Evolutionary conservation across 2,113 vertebrate genomes (phyloP).

Genomic region (Hypanus sabinus): DNA sequence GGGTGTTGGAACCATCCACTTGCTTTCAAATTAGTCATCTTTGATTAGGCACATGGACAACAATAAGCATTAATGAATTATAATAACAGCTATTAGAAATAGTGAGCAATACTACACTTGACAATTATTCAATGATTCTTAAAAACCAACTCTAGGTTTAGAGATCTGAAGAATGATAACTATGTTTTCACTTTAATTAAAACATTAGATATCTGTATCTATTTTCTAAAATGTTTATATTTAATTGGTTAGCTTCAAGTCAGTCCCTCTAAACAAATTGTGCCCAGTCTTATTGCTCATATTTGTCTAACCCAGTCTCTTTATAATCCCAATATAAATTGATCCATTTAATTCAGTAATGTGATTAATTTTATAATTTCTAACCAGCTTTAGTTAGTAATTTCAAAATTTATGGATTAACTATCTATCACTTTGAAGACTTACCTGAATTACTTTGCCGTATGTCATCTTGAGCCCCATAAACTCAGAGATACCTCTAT

Average conservation of each 20-base stretch:
- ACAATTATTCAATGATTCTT: constrained; percentile 39
- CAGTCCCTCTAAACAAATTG: neutral
- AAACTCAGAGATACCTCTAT: too few species aligned
- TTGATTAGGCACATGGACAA: constrained; percentile 39
- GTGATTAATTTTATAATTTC: neutral
- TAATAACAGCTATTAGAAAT: constrained; percentile 29
- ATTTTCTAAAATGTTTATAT: neutral
- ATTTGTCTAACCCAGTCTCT: neutral
- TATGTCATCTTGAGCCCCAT: too few species aligned
- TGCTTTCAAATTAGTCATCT: neutral
- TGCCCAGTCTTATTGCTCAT: neutral
- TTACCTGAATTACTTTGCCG: too few species aligned
- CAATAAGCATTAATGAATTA: constrained; percentile 41
- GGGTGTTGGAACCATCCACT: too few species aligned
- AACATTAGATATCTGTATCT: neutral
- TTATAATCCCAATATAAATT: neutral
- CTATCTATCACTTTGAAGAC: neutral
- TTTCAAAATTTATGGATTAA: neutral
- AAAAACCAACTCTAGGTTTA: too few species aligned
- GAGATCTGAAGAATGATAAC: neutral
- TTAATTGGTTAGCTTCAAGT: neutral
- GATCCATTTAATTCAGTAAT: neutral
- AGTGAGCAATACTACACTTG: constrained; percentile 30
- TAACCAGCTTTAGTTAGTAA: neutral
- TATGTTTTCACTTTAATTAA: neutral